Conservation (phyloP, 1,140 invertebrate species). For the Nasonia longicornis region DNA sequence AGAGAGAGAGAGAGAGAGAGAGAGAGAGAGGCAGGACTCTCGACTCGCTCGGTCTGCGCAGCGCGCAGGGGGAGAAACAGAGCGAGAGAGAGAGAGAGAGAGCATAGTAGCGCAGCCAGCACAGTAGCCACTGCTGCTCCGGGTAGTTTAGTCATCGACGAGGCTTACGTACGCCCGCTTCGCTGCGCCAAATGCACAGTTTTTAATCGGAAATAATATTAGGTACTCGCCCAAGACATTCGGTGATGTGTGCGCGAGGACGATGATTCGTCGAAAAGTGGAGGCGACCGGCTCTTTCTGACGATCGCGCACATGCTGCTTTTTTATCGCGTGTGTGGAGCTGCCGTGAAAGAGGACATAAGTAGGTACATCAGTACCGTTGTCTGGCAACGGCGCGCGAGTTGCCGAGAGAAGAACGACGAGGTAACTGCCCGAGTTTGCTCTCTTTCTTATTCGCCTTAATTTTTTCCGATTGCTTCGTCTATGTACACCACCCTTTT, state of each 20-base stretch:
- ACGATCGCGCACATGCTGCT: background rate
- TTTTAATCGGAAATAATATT: background rate
- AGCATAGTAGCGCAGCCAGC: background rate
- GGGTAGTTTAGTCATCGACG: constrained; percentile 36
- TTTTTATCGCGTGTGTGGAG: background rate
- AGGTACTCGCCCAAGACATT: background rate
- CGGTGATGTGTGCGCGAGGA: background rate
- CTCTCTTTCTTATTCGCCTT: background rate
- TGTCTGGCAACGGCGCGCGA: background rate
- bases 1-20: no score
- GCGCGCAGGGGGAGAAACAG: background rate
- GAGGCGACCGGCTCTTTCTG: background rate
- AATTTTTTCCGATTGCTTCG: no score
- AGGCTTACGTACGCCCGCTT: background rate
- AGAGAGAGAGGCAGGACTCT: background rate
- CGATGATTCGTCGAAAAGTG: background rate
- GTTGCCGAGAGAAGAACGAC: background rate
- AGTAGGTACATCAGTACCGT: background rate
- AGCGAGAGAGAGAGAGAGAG: background rate
- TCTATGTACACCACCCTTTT: no score
- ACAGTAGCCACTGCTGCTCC: background rate
- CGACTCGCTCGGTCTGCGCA: no score
- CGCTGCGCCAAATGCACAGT: background rate
- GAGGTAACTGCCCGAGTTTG: background rate
- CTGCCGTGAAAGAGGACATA: background rate